phyloP scores from a whole-genome alignment of 1,140 invertebrate species.

The Bursaphelenchus mucronatus region DNA sequence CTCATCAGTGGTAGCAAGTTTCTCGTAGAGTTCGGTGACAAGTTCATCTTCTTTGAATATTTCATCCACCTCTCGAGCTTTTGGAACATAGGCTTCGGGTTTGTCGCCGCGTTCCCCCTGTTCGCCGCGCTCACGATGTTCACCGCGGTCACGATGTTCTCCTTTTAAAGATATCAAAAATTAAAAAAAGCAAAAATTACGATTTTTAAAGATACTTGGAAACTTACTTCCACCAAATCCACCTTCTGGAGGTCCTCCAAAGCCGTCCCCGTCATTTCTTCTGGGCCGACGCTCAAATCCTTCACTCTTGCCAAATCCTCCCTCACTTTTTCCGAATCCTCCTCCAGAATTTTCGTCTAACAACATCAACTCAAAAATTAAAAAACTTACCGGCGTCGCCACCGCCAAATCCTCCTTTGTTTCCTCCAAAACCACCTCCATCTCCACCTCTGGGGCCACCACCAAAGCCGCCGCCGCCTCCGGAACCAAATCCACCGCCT shows the following conservation, averaged over 20 bases:
- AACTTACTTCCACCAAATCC: not conserved
- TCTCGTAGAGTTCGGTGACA: slow-evolving; percentile 79
- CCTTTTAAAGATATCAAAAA: not conserved
- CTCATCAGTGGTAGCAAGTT: slow-evolving; percentile 77
- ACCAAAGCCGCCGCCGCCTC: slow-evolving; percentile 28
- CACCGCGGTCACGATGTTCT: not conserved
- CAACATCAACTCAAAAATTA: slow-evolving; percentile 52
- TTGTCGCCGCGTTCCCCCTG: not conserved
- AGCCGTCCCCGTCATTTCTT: slow-evolving; percentile 61
- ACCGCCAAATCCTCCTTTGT: slow-evolving; percentile 12
- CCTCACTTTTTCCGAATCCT: slow-evolving; percentile 3
- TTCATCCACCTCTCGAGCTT: slow-evolving; percentile 67
- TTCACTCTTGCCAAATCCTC: slow-evolving; percentile 37
- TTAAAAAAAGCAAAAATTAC: not conserved
- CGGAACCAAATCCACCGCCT: slow-evolving; percentile 13
- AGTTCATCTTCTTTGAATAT: slow-evolving; percentile 68
- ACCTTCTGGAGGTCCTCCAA: too few species aligned
- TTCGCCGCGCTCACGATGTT: not conserved
- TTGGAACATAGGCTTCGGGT: slow-evolving; percentile 70
- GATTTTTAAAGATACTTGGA: slow-evolving; percentile 3
- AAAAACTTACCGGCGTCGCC: slow-evolving; percentile 31
- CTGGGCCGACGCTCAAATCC: slow-evolving; percentile 63
- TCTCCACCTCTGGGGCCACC: slow-evolving; percentile 36
- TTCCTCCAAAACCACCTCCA: slow-evolving; percentile 27
- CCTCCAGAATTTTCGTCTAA: slow-evolving; percentile 26